These are phyloP conservation scores for Tyrannus savana DNA, from an alignment of 2,113 vertebrate species.

Conservation along the genomic window DNA sequence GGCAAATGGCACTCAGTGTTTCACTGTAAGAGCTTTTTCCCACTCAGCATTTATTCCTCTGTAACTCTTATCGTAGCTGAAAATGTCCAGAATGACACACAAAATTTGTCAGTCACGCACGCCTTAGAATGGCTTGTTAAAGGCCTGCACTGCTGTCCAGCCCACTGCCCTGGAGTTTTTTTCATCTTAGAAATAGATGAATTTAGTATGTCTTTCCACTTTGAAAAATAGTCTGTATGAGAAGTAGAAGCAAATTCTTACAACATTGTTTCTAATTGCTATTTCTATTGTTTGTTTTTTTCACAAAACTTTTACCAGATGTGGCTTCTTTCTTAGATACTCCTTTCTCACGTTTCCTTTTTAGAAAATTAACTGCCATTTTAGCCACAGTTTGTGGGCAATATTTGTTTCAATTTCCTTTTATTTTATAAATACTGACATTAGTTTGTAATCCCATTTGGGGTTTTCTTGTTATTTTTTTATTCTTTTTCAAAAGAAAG, in stretches of 20 bases:
- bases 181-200: not conserved
- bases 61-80: not conserved
- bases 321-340: not conserved
- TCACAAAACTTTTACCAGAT: not conserved
- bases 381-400: not conserved
- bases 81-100: not conserved
- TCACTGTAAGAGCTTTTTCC: not conserved
- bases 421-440: not conserved
- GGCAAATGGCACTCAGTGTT: not conserved
- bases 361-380: not conserved
- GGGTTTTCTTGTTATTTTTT: not conserved
- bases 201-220: not conserved
- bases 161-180: not conserved
- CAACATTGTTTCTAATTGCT: not conserved
- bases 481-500: not conserved
- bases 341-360: not conserved
- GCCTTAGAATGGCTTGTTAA: not conserved
- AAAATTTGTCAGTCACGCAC: not conserved
- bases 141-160: not conserved
- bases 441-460: not conserved
- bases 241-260: not conserved
- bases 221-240: not conserved
- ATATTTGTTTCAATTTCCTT: not conserved
- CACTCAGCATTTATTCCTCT: not conserved
- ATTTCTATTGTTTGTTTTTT: not conserved